Evolutionary conservation across 2,113 vertebrate species (phyloP).

Genomic region (Colossoma macropomum): DNA sequence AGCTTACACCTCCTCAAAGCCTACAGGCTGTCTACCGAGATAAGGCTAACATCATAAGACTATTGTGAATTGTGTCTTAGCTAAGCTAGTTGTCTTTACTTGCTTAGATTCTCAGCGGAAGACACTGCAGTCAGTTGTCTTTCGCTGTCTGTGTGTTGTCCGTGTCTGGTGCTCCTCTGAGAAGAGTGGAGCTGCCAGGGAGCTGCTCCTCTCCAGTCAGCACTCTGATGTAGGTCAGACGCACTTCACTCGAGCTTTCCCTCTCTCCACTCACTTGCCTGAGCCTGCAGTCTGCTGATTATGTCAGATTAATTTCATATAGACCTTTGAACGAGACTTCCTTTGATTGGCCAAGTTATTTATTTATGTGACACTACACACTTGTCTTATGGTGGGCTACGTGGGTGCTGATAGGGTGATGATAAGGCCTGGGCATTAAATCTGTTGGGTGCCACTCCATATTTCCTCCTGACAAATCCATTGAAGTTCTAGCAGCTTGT

Average conservation of each 20-base stretch:
- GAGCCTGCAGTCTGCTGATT: constrained; percentile 66
- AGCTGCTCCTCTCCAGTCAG: constrained; percentile 6
- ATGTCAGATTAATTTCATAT: constrained; percentile 74
- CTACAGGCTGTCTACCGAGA: background rate
- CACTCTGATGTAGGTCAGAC: constrained; percentile 67
- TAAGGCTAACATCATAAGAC: background rate
- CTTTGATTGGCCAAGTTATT: constrained; percentile 56
- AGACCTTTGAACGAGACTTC: constrained; percentile 58
- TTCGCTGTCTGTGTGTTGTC: background rate
- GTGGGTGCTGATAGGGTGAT: constrained; percentile 55
- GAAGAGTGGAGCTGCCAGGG: constrained; percentile 14
- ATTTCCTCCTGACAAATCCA: constrained; percentile 70
- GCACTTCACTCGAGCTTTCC: constrained; percentile 35
- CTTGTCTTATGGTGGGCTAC: constrained; percentile 19
- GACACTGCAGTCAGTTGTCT: background rate
- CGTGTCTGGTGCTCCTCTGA: background rate
- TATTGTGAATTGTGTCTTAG: background rate
- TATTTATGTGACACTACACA: constrained; percentile 65
- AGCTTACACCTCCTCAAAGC: background rate
- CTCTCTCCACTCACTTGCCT: background rate
- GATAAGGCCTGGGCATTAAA: constrained; percentile 69
- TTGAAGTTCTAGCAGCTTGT: constrained; percentile 62
- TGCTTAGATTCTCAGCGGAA: background rate
- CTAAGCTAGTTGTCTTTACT: background rate
- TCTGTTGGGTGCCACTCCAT: constrained; percentile 65